Evolutionary conservation across 2,113 vertebrate species (phyloP).

Genomic region (Oophaga pumilio): DNA sequence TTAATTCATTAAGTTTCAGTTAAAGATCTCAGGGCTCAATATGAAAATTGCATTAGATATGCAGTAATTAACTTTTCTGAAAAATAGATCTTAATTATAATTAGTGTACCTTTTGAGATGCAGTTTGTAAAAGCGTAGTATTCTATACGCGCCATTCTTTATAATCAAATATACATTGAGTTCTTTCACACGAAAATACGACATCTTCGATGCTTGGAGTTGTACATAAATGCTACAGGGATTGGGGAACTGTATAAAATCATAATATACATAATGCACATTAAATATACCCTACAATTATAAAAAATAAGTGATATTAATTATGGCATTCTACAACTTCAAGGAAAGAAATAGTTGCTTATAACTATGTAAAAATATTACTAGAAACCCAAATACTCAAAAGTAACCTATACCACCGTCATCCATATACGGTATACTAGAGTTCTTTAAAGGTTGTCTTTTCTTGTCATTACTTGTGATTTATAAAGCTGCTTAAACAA

Average conservation of each 20-base stretch:
- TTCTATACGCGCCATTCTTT: slow-evolving; percentile 27
- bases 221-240: background rate
- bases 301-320: background rate
- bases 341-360: background rate
- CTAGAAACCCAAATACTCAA: background rate
- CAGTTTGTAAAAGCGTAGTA: slow-evolving; percentile 9
- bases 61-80: slow-evolving; percentile 49
- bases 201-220: background rate
- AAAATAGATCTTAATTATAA: slow-evolving; percentile 45
- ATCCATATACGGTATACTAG: background rate
- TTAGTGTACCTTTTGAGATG: slow-evolving; percentile 35
- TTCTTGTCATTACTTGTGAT: background rate
- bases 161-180: slow-evolving; percentile 36
- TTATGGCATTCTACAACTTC: background rate
- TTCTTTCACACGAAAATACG: background rate
- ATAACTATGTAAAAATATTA: background rate
- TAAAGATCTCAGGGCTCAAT: slow-evolving; percentile 45
- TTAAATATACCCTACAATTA: background rate
- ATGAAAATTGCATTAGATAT: slow-evolving; percentile 49
- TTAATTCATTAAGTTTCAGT: slow-evolving; percentile 46
- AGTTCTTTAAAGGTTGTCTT: background rate
- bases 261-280: background rate
- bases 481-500: background rate
- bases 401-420: background rate
- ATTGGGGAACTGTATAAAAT: background rate